phyloP scores from a whole-genome alignment of 2,888 invertebrate genomes.

The Antheraea yamamai region DNA sequence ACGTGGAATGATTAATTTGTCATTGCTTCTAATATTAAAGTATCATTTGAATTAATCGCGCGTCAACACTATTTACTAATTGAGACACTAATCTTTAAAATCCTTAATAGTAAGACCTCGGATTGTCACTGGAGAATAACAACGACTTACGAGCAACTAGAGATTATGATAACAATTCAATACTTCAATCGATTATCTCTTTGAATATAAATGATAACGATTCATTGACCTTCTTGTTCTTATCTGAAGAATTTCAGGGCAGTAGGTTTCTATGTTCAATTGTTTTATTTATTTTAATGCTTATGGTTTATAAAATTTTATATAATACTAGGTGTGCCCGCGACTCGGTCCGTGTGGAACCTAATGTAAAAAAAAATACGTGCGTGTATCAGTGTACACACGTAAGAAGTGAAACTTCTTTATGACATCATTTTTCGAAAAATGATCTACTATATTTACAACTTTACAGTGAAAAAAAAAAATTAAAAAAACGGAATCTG shows the following conservation, averaged over 20 bases:
- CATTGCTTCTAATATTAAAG: too few species aligned
- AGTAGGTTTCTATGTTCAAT: constrained; percentile 24
- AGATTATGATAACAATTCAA: constrained; percentile 1
- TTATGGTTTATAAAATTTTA: background rate
- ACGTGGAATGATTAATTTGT: too few species aligned
- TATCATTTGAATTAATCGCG: too few species aligned
- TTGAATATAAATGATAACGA: constrained; percentile 20
- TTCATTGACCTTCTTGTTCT: constrained; percentile 26
- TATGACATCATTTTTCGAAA: too few species aligned
- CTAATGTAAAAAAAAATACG: too few species aligned
- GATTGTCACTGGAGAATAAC: background rate
- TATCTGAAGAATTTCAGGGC: constrained; percentile 24
- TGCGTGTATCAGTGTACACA: too few species aligned
- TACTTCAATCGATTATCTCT: constrained; percentile 21
- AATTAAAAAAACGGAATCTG: too few species aligned
- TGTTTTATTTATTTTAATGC: background rate
- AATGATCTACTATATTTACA: too few species aligned
- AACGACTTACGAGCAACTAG: background rate
- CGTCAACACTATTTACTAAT: background rate
- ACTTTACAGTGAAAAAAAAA: too few species aligned
- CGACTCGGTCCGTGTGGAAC: too few species aligned
- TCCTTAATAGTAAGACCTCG: background rate
- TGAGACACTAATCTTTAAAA: background rate
- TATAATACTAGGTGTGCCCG: too few species aligned
- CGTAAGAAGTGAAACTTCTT: too few species aligned